Base-by-base conservation (phyloP, 2,113 vertebrate genomes). In the Carassius carassius region DNA sequence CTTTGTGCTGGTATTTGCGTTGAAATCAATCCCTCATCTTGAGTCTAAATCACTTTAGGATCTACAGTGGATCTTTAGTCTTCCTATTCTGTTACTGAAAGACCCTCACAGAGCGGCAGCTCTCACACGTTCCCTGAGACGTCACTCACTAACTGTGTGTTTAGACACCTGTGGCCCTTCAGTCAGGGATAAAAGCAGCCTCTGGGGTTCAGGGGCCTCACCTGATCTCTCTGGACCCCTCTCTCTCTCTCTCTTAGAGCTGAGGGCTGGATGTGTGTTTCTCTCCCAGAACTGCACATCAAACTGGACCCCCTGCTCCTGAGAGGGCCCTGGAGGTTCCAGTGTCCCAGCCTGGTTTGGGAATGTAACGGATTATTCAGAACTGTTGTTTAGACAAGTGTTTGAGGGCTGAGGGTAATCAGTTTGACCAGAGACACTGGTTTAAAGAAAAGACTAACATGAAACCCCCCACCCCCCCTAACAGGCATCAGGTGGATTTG, bases 301-400 rank as follows among this genome's bases (percentile, higher is more conserved):
- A 72, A 41, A 72, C 69, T 72, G 69, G 69, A 76, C 81, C 81
- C 87, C 81, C 84, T 84, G 86, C 86, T 60, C 65, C 21, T 21
- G 21, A 51, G 29, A 37, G 29, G 80, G 80, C 79, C 82, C 65
- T 29, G 74, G 79, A 72, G 58, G 62, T 62, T 84, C 41, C 5
- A 72, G 70, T 63, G 70, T 84, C 78, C 72, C 69, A 73, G 63
- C 69, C 12, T 63, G 82, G 73, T 84, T 81, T 76, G 76, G 47
- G 70, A 84, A 72, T 84, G 85, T 81, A 62, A 29, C 62, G 23
- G 72, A 74, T 47, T 75, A 75, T 78, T 73, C 87, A 78, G 82
- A 58, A 67, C 74, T 75, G 92, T 94, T 96, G 89, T 95, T 96
- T 96, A 94, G 93, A 96, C 95, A 96, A 96, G 95, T 96, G 95